Base-by-base conservation (phyloP, 1,140 invertebrate species). In the Cydia splendana region DNA sequence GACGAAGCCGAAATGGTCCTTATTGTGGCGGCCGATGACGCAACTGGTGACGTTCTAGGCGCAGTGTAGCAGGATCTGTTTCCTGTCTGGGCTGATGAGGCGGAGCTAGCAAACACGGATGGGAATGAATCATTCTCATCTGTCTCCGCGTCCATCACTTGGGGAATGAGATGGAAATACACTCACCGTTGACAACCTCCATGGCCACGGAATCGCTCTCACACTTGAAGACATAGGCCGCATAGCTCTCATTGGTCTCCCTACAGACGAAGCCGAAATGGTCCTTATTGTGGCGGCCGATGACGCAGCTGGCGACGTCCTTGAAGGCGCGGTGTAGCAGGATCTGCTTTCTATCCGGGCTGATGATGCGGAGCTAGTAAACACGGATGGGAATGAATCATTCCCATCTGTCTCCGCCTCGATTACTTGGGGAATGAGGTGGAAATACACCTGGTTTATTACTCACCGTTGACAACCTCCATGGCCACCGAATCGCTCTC, bases 241-340 rank as follows among this genome's bases (percentile, higher is more conserved):
- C 96, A 85, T 97, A 98, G 51, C 90, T 93, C 65, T 96, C 95
- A 18, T 94, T 92, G 0, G 94, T 88, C 86, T 98, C 98, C 20
- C 96, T 94, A 80, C 97, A 98, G 53, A 99, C 98, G 84, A 99
- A 98, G 0, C 98, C 98, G 92, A 99, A 99, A 86, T 99, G 97
- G 77, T 98, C 98, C 28, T 95, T 93, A 83, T 96, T 95, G 78
- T 95, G 94, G 6, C 96, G 91, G 0, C 98, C 98, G 85, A 97
- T 96, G n/a, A 97, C 96, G 82, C 97, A 98, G 79, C 96, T 97
- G 2, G 97, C 96, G 45, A 99, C 96, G 86, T 99, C 98, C 84
- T 96, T 96, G 77, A 99, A 96, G 38, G 96, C 95, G 82, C 98
- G 97, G 85, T 98, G 97, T 2, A 99, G 94, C 24, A 99, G 94